Base-by-base conservation (phyloP, 2,113 vertebrate species). In the Phocoena sinus region DNA sequence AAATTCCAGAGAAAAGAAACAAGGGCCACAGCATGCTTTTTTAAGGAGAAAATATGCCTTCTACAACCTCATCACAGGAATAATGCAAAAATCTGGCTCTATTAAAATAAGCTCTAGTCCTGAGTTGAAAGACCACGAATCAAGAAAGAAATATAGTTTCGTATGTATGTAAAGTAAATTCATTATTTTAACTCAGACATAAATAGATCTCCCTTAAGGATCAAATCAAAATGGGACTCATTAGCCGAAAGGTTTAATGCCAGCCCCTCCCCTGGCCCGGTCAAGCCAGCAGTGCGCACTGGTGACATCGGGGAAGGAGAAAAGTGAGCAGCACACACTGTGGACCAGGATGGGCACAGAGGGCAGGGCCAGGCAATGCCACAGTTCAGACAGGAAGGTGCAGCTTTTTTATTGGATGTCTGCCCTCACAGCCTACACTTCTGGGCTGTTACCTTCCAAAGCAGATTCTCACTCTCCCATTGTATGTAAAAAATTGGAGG, bases 171-270 rank as follows among this genome's bases (percentile, higher is more conserved):
- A 82, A 87, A 87, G 83, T 38, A 83, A 93, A 94, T 33, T 85
- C 79, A 92, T 87, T 74, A 88, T 87, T 95, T 92, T 92, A 95
- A 97, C 58, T 14, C 62, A 58, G 44, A 90, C 25, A 67, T 41
- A 95, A 93, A 70, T 74, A 79, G 25, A 81, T 62, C 38, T 82
- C 93, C 88, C 81, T 21, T 60, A 63, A 76, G 77, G 38, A 85
- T 67, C 33, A 58, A 87, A 38, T 81, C 83, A 92, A 86, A 95
- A 74, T 7, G 31, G 68, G 50, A 87, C 41, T 89, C 53, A 83
- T 23, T 47, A 65, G 65, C 41, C 31, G 58, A 14, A 13, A 47
- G 67, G 28, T 83, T 92, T 41, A 71, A 65, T 15, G 6, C 38
- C 56, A 82, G 82, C 13, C 88, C n/a, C 50, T 44, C 31, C 12